Base-by-base conservation (phyloP, 1,140 invertebrate species). In the Panagrolaimus sp. region DNA sequence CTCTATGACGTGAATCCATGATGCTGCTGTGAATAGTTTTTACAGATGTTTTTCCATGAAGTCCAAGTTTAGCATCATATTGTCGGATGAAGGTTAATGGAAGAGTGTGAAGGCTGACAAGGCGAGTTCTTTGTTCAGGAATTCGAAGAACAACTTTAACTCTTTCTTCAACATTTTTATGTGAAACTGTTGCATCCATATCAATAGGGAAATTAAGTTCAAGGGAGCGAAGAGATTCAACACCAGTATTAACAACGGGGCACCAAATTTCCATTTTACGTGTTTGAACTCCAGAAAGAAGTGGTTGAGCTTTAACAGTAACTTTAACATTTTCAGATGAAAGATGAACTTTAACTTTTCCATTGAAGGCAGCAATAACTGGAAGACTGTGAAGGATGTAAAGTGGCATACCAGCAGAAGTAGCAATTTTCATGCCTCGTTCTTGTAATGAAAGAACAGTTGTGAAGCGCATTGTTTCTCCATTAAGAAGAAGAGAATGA, bases 341-440 rank as follows among this genome's bases (percentile, higher is more conserved):
- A 47, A 74, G 27, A 11, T 70, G 65, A 63, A 67, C 64, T 25
- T 75, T 74, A 20, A 78, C 25, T 13, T 63, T 16, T 20, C 72
- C 78, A 38, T 70, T 44, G 38, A 78, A 23, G 44, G 65, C 45
- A 62, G 66, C 57, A 57, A 81, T 25, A 31, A 74, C 67, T 23
- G 76, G 73, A 62, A 69, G 64, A 14, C 67, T 67, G 63, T 71
- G 48, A 9, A 45, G 23, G 48, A 76, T 67, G 31, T 65, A 23
- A 48, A 79, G 66, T 27, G 78, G 76, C 43, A 78, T 27, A 71
- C 78, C 78, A 42, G 71, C 65, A 25, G 72, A 42, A n/a, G 78
- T 78, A 14, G 78, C 74, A n/a, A 79, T 66, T 27, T 57, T 68
- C 67, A 70, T 65, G 46, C 62, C 46, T 38, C 48, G 66, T 53